phyloP scores from a whole-genome alignment of 1,140 invertebrate species.

The Saccostrea echinata region DNA sequence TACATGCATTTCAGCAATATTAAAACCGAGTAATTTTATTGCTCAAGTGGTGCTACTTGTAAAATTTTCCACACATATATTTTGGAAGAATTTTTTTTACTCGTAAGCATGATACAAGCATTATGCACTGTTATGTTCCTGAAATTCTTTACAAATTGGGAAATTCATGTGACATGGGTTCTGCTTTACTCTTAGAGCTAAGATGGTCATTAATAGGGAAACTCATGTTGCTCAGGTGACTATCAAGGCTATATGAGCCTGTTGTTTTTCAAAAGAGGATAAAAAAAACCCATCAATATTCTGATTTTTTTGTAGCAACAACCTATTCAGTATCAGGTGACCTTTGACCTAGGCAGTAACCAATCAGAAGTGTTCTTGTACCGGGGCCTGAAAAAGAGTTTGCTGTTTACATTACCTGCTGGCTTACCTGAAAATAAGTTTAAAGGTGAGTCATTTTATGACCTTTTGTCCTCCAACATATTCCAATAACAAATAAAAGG shows the following conservation, averaged over 20 bases:
- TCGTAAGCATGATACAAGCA: too few relatives aligned
- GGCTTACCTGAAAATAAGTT: conserved; percentile 38
- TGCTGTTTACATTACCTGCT: conserved; percentile 58
- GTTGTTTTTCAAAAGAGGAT: too few relatives aligned
- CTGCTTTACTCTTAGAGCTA: too few relatives aligned
- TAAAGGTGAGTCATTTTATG: conserved; percentile 32
- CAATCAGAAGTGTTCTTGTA: conserved; percentile 57
- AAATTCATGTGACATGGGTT: too few relatives aligned
- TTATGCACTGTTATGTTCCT: too few relatives aligned
- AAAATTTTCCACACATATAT: too few relatives aligned
- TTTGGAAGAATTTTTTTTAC: too few relatives aligned
- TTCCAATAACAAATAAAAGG: background rate
- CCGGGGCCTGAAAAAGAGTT: conserved; percentile 48
- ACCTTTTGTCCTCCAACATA: background rate
- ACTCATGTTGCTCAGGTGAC: background rate
- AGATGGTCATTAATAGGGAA: too few relatives aligned
- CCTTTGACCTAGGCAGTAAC: conserved; percentile 50
- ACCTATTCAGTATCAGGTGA: conserved; percentile 62
- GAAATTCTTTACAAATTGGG: too few relatives aligned
- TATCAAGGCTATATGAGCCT: background rate
- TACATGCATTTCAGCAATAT: too few relatives aligned
- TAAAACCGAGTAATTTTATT: too few relatives aligned
- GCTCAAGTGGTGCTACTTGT: too few relatives aligned
- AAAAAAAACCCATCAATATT: background rate
- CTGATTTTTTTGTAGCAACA: conserved; percentile 51